Evolutionary conservation across 2,797 vertebrate genomes (phyloP).

Genomic region (Coccyzus lansbergi): DNA sequence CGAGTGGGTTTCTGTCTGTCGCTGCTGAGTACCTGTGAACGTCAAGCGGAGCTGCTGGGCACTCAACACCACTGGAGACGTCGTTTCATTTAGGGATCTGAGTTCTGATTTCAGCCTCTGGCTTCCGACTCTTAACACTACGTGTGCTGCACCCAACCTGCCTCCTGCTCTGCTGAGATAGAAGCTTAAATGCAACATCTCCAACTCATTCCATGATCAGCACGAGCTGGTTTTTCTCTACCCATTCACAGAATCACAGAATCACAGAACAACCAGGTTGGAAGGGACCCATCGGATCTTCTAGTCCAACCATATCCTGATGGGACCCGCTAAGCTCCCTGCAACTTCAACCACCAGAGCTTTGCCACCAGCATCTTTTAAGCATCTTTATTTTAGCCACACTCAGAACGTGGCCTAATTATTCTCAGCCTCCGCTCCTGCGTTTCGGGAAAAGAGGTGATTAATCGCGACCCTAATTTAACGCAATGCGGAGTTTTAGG

Average conservation of each 20-base stretch:
- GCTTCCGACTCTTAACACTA: background rate
- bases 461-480: constrained; percentile 7
- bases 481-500: background rate
- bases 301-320: too few relatives aligned
- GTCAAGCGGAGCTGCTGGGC: background rate
- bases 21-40: background rate
- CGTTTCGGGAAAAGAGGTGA: background rate
- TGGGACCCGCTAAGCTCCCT: background rate
- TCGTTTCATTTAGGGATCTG: background rate
- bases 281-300: too few relatives aligned
- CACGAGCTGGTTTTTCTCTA: background rate
- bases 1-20: background rate
- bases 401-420: background rate
- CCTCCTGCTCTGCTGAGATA: background rate
- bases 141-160: rapidly evolving
- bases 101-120: background rate
- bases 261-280: too few relatives aligned
- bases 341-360: background rate
- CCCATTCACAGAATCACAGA: too few relatives aligned
- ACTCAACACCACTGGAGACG: background rate
- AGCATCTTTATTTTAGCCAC: background rate
- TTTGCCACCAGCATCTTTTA: background rate
- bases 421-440: background rate
- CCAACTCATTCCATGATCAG: background rate
- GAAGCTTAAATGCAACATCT: background rate